A percentile compares a stretch with the other conserved stretches of the same genome.
These are phyloP conservation scores for Eriosoma lanigerum DNA, from an alignment of 1,140 invertebrate species.

Conservation along the genomic window DNA sequence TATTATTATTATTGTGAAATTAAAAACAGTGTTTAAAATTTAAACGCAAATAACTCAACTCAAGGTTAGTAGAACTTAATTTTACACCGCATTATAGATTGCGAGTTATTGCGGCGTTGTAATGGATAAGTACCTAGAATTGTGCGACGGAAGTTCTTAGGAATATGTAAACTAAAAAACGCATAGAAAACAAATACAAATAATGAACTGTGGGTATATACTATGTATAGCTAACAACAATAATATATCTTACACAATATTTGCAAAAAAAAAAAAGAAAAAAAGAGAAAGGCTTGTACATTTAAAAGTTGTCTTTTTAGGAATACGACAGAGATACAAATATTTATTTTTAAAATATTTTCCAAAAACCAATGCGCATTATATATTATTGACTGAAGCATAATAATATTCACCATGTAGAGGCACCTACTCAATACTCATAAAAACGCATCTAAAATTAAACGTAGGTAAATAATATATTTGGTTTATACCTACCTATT, in stretches of 20 bases:
- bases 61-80: neutral
- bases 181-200: constrained; percentile 20
- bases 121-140: neutral
- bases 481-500: too few species aligned
- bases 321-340: neutral
- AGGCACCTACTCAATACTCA: neutral
- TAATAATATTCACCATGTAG: too few species aligned
- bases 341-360: neutral
- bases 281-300: constrained; percentile 26
- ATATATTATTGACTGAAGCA: neutral
- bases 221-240: neutral
- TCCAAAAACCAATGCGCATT: neutral
- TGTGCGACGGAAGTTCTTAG: neutral
- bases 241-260: constrained; percentile 23
- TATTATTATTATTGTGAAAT: neutral
- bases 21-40: neutral
- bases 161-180: neutral
- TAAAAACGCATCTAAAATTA: neutral
- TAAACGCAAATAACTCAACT: neutral
- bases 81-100: neutral
- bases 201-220: constrained; percentile 9
- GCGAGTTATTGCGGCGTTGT: neutral
- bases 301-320: neutral
- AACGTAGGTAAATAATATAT: neutral
- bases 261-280: constrained; percentile 29